Conservation (phyloP, 2,888 invertebrate genomes). For the Lasius fuliginosus region DNA sequence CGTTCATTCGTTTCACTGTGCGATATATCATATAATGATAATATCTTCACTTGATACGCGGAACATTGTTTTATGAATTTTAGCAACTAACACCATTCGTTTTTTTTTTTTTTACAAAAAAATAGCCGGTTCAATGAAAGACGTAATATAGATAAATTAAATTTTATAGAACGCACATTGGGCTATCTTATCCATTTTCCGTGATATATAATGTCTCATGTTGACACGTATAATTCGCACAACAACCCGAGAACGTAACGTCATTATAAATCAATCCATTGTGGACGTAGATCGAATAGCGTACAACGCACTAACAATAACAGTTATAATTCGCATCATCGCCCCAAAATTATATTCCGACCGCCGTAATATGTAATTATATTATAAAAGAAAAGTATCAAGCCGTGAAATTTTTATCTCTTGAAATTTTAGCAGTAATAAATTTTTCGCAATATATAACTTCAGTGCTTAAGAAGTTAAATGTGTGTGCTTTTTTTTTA, state of each 20-base stretch:
- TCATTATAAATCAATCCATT: constrained; percentile 53
- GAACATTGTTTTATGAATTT: background rate
- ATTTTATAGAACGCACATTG: constrained; percentile 8
- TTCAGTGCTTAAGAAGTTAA: constrained; percentile 21
- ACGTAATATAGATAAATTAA: constrained; percentile 9
- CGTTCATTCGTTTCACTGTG: constrained; percentile 20
- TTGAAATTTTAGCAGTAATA: background rate
- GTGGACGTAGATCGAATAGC: constrained; percentile 12
- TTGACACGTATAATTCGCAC: constrained; percentile 33
- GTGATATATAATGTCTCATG: background rate
- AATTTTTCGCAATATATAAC: constrained; percentile 1
- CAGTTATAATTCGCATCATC: constrained; percentile 1
- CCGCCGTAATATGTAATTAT: background rate
- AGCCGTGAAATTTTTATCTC: background rate
- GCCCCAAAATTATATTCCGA: background rate
- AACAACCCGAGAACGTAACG: constrained; percentile 25
- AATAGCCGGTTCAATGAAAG: background rate
- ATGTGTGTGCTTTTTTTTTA: background rate
- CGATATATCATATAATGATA: background rate
- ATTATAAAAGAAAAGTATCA: constrained; percentile 4
- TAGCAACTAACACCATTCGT: background rate
- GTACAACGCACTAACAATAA: constrained; percentile 29
- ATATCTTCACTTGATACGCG: background rate
- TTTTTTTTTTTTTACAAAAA: background rate
- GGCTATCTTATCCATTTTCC: constrained; percentile 14